Base-by-base conservation (phyloP, 2,797 vertebrate species). In the Ptychadena robeensis region DNA sequence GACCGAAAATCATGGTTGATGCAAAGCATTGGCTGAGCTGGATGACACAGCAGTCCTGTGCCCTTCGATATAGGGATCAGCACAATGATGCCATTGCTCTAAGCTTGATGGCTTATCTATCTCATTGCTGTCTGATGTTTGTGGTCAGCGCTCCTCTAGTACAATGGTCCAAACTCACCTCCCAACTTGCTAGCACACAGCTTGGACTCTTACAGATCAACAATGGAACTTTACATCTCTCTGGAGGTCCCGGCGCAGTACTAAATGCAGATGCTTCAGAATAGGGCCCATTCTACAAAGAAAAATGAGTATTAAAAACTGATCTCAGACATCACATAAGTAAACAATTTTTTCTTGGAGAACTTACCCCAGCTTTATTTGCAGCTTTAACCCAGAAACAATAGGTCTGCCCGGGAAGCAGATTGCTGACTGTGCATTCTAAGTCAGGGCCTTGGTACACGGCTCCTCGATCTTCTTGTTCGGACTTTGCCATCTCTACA, bases 301-400 rank as follows among this genome's bases (percentile, higher is more conserved):
- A 73, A 82, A 86, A 68, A 85, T 15, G 10, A 22, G 15, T n/a
- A 25, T 3, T 35, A 73, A 27, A 30, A 14, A 53, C 28, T 8
- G 12, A 18, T 22, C 18, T 6, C 5, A 53, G 44, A 61, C 4
- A 40, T 18, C 30, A 25, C 2, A 15, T 15, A 2, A 7, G 7
- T 7, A 9, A 22, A 22, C 44, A 53, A 11, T 28, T 61, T 61
- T 3, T 61, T 28, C 5, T 28, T 61, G 2, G 68, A 69, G 0
- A 40, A n/a, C 61, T 87, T 88, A 94, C 91, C 91, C 92, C 90
- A 0, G 90, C 90, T 89, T 78, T 90, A 35, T 93, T 94, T 79
- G 87, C 88, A 32, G 92, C 91, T 80, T 91, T 89, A n/a, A 92
- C 87, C 90, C 91, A 94, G 88, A 94, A 94, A 88, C 86, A 86